Evolutionary conservation across 2,888 invertebrate species (phyloP).

Genomic region (Deroplatys truncata): DNA sequence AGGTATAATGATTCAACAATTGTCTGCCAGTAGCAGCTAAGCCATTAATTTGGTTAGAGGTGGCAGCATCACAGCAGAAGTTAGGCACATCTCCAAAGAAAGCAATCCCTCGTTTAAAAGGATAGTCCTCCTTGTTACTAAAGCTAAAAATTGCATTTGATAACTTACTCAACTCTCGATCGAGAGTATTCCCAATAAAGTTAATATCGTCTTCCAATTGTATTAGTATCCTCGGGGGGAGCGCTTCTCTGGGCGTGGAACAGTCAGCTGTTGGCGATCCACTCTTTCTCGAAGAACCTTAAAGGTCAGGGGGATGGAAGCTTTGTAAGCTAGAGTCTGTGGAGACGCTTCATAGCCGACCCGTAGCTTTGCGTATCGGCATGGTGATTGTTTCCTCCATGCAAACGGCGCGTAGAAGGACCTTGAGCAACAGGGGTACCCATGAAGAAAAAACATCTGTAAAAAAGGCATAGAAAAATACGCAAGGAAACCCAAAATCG

Average conservation of each 20-base stretch:
- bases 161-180: neutral
- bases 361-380: too few relatives aligned
- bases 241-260: neutral
- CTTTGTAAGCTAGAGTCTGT: neutral
- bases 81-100: neutral
- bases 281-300: neutral
- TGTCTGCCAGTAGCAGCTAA: too few relatives aligned
- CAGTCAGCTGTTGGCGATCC: neutral
- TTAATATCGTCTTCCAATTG: neutral
- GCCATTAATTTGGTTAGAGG: neutral
- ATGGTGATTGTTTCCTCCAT: too few relatives aligned
- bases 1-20: too few relatives aligned
- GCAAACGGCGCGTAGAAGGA: too few relatives aligned
- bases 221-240: too few relatives aligned
- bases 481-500: accelerated
- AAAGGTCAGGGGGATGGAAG: neutral
- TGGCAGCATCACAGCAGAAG: neutral
- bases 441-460: too few relatives aligned
- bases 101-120: neutral
- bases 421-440: too few relatives aligned
- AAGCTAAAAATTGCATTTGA: neutral
- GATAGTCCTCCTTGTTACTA: neutral
- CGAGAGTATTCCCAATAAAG: neutral
- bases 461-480: too few relatives aligned
- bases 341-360: too few relatives aligned